Evolutionary conservation across 2,888 invertebrate genomes (phyloP), one percentile per base, ranked within the genome.

Genomic region (Drosophila anomelani): DNA sequence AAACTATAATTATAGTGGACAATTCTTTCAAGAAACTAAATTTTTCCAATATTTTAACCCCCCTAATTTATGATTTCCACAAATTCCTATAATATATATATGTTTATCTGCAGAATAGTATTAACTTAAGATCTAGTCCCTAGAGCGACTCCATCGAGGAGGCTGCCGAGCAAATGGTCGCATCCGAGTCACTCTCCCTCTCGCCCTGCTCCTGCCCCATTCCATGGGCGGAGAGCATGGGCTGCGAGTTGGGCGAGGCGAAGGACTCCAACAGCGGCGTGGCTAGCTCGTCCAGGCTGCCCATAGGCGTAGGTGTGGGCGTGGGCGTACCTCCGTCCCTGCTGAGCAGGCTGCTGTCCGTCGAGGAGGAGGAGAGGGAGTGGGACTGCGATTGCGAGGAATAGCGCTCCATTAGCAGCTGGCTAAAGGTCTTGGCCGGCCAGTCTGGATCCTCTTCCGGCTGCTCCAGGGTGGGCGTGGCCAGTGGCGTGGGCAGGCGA

Each of bases 151-250:
- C 85, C 74, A 86, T 68, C 17, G 85, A 86, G 6, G 85, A 86
- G 51, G 82, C 77, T 7, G 89, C 83, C 54, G 85, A 86, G 54
- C 89, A 86, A 36, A 86, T 89, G 9, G 85, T 86, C 0, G 89
- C 89, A 75, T 86, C 85, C 20, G 85, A 86, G 29, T 88, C 88
- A 17, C 74, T 79, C 36, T 51, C 44, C 61, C 12, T 26, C 13
- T 62, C 44, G 15, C 17, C 7, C 36, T 20, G 59, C 15, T 43
- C 61, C 61, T 62, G 59, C 6, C 29, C 62, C 64, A 66, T 10
- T n/a, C 68, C 81, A 47, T 75, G 26, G 4, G 80, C 78, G 17
- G 81, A 77, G 4, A 83, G 74, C 74, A 83, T 59, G 0, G 72
- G 76, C 46, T 68, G 79, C 5, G 85, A 81, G 26, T 53, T 23